Evolutionary conservation across 2,113 vertebrate genomes (phyloP).

Genomic region (Aegotheles bennettii): DNA sequence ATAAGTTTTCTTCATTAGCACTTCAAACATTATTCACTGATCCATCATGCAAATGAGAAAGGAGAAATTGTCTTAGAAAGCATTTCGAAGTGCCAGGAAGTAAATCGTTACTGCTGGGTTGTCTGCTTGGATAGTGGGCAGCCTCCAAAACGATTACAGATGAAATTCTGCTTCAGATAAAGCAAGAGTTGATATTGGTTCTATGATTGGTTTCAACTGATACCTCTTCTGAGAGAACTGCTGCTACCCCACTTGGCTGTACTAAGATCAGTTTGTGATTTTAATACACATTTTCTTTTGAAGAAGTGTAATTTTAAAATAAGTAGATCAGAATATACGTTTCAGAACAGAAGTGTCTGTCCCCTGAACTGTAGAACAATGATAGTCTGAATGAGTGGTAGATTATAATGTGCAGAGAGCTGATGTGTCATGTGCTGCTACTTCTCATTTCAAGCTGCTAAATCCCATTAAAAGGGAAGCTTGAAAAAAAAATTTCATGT

Average conservation of each 20-base stretch:
- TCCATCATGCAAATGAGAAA: neutral
- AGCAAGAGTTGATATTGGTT: neutral
- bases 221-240: neutral
- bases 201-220: neutral
- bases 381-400: neutral
- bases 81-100: neutral
- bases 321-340: neutral
- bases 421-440: neutral
- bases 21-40: neutral
- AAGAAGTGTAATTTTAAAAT: neutral
- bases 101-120: neutral
- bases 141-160: neutral
- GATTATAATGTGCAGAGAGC: neutral
- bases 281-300: neutral
- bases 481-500: neutral
- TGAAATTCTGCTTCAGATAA: neutral
- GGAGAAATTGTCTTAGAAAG: neutral
- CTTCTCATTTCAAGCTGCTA: conserved; percentile 3
- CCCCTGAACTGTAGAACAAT: neutral
- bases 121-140: neutral
- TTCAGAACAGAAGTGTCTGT: neutral
- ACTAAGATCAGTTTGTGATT: neutral
- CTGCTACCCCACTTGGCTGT: neutral
- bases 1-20: neutral
- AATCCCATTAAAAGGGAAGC: neutral